phyloP scores from a whole-genome alignment of 1,140 invertebrate species.

The Macrosteles quadrilineatus region DNA sequence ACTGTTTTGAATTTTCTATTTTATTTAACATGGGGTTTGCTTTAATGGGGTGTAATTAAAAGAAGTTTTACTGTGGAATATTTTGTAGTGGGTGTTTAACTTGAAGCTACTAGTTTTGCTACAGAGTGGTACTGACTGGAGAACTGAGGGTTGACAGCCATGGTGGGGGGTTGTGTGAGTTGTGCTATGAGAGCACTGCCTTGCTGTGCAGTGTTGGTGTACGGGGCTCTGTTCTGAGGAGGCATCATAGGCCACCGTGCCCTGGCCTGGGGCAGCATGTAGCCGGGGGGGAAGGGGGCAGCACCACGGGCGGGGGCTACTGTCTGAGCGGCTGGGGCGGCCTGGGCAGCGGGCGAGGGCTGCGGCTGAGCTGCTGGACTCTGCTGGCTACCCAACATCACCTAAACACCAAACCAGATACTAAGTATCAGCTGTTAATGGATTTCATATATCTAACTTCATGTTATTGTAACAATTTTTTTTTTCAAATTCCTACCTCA shows the following conservation, averaged over 20 bases:
- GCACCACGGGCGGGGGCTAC: conserved; percentile 21
- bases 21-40: too few species aligned
- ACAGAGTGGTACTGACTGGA: conserved; percentile 52
- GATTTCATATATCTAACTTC: too few species aligned
- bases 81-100: too few species aligned
- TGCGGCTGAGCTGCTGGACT: conserved; percentile 36
- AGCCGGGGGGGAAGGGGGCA: conserved; percentile 14
- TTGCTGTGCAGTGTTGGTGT: conserved; percentile 38
- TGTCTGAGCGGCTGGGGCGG: background rate
- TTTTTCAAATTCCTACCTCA: too few species aligned
- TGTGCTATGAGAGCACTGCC: conserved; percentile 67
- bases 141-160: conserved; percentile 45
- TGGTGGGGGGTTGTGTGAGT: conserved; percentile 61
- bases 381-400: conserved; percentile 32
- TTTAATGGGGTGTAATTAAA: too few species aligned
- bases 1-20: too few species aligned
- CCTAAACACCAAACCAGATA: too few species aligned
- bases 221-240: conserved; percentile 32
- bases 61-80: too few species aligned
- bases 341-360: background rate
- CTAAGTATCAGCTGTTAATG: too few species aligned
- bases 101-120: too few species aligned
- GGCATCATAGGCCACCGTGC: conserved; percentile 39
- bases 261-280: conserved; percentile 22
- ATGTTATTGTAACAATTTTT: too few species aligned